A percentile compares a stretch with the other conserved stretches of the same genome.
Conservation (phyloP, 2,113 vertebrate species). For the Recurvirostra avosetta region DNA sequence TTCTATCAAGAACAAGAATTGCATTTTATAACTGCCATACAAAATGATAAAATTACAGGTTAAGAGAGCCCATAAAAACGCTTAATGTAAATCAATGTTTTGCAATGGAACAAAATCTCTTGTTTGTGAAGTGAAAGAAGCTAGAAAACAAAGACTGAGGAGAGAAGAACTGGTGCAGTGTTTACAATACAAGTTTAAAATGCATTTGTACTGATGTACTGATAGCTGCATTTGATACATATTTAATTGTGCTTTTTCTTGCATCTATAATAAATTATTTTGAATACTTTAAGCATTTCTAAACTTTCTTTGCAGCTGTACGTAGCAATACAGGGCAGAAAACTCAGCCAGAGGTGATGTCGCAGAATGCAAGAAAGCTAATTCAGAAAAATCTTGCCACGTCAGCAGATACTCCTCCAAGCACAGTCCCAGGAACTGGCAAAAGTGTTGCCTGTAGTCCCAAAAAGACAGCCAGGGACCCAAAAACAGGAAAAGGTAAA, state of each 20-base stretch:
- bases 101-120: neutral
- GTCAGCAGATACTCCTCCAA: constrained; percentile 92
- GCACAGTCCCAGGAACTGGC: constrained; percentile 81
- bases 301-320: constrained; percentile 78
- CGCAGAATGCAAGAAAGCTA: constrained; percentile 92
- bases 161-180: neutral
- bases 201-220: neutral
- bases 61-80: neutral
- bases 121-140: neutral
- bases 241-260: neutral
- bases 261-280: neutral
- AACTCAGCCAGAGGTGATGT: constrained; percentile 96
- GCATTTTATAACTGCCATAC: neutral
- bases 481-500: constrained; percentile 97
- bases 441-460: constrained; percentile 93
- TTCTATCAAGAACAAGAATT: neutral
- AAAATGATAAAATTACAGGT: neutral
- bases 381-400: constrained; percentile 91
- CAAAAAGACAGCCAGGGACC: constrained; percentile 94
- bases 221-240: neutral
- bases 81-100: neutral
- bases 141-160: neutral
- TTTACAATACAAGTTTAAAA: neutral
- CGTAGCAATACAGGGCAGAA: constrained; percentile 90
- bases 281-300: neutral